Base-by-base conservation (phyloP, 2,888 invertebrate genomes). In the Trissolcus brochymenae region DNA sequence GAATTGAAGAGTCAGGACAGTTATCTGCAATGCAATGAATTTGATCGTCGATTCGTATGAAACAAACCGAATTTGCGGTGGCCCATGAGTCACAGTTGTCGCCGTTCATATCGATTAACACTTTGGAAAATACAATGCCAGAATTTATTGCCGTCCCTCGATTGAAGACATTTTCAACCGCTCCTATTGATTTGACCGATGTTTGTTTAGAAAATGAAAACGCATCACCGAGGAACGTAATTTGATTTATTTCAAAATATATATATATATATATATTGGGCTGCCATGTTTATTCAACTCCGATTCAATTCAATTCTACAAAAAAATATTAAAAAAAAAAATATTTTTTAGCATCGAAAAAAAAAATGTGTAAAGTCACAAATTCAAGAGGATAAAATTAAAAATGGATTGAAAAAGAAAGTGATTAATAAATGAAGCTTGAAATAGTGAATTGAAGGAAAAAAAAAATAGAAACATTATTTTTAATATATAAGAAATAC, bases 61-160 rank as follows among this genome's bases (percentile, higher is more conserved):
- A 68, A 60, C 60, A 73, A 73, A 77, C 72, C 68, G 68, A 77
- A 70, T 74, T 70, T 66, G 78, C 51, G 78, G 78, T 54, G 51
- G 67, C 51, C 60, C 73, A 40, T 73, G 77, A 70, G 62, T 77
- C 77, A 67, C 77, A 64, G 64, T 73, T 77, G 77, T 74, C 74
- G 53, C 70, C 70, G 78, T 70, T 65, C 70, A 73, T 70, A 70
- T 78, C 73, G 77, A 78, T 70, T 73, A 68, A 73, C 77, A 73
- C 73, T 65, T 70, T 35, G 56, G 50, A 54, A 64, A 59, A 59
- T 56, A 59, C 59, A 60, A 53, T 46, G 29, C 19, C 50, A 21
- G 35, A 72, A 76, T 71, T 67, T 71, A 67, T 70, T 14, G 60
- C 49, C 55, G 29, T 53, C 41, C 68, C 55, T 70, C 60, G 53